Percentiles rank a stretch among this genome's conserved stretches.
phyloP scores from a whole-genome alignment of 2,797 vertebrate genomes.

The Danio tinwini region DNA sequence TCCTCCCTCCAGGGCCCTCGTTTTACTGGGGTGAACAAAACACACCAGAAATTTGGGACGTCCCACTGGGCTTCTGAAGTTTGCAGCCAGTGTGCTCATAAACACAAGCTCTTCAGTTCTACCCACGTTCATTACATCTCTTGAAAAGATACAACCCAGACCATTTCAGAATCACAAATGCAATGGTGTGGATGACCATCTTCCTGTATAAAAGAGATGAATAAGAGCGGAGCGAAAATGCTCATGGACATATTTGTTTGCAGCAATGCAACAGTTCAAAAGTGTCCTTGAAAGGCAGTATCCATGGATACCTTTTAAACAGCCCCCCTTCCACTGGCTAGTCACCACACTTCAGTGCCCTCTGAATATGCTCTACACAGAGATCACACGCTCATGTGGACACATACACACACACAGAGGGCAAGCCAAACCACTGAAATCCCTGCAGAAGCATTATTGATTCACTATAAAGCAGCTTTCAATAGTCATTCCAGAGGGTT shows the following conservation, averaged over 20 bases:
- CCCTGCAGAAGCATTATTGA: conserved; percentile 18
- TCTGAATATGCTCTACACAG: conserved; percentile 28
- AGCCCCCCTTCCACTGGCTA: conserved; percentile 57
- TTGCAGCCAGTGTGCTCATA: conserved; percentile 60
- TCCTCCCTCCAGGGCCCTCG: conserved; percentile 44
- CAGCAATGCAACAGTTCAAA: conserved; percentile 62
- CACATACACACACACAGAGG: conserved; percentile 18
- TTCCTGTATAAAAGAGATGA: neutral
- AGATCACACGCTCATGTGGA: conserved; percentile 40
- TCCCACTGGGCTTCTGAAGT: conserved; percentile 68
- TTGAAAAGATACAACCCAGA: neutral
- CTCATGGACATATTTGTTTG: conserved; percentile 7
- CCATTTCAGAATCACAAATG: neutral
- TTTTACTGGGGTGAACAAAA: conserved; percentile 59
- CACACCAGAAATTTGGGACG: conserved; percentile 70
- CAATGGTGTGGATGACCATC: neutral
- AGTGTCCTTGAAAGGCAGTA: conserved; percentile 70
- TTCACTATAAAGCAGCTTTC: conserved; percentile 11
- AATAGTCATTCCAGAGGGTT: neutral
- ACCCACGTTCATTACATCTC: neutral
- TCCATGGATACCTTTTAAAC: conserved; percentile 78
- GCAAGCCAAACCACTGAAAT: conserved; percentile 27
- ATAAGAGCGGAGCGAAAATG: conserved; percentile 8
- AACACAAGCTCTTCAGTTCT: conserved; percentile 38
- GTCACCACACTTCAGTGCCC: conserved; percentile 54